phyloP scores from a whole-genome alignment of 2,888 invertebrate genomes.

The Opisthograptis luteolata region DNA sequence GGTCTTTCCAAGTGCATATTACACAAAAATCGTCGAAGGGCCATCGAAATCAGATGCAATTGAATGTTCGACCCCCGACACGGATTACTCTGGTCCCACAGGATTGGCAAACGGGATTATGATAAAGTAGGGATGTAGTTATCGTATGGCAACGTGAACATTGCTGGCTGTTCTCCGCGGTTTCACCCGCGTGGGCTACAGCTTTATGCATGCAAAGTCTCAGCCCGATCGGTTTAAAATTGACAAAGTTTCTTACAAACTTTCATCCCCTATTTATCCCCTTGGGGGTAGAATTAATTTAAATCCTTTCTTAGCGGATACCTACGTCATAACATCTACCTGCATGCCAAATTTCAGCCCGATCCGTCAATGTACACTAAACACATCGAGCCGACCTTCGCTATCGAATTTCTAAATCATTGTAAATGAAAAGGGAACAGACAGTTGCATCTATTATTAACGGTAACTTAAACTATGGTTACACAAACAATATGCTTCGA shows the following conservation, averaged over 20 bases:
- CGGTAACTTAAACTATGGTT: conserved; percentile 70
- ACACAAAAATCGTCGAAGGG: conserved; percentile 46
- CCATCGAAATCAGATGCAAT: conserved; percentile 65
- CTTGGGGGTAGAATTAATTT: neutral
- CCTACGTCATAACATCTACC: too few species aligned
- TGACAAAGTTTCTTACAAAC: too few species aligned
- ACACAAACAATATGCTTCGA: conserved; percentile 76
- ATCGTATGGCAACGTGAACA: conserved; percentile 25
- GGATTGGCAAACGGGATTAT: conserved; percentile 33
- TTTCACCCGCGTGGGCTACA: too few species aligned
- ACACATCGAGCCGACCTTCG: conserved; percentile 10
- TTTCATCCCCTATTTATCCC: too few species aligned
- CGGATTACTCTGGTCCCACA: conserved; percentile 55
- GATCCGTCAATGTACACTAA: conserved; percentile 36
- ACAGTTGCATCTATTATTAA: conserved; percentile 58
- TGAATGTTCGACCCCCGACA: conserved; percentile 62
- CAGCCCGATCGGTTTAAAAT: too few species aligned
- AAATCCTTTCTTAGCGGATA: too few species aligned
- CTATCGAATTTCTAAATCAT: conserved; percentile 15
- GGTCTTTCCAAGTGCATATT: conserved; percentile 2
- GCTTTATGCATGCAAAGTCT: too few species aligned
- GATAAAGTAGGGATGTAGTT: conserved; percentile 17
- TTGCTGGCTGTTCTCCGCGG: too few species aligned
- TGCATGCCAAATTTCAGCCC: too few species aligned
- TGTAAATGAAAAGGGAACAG: conserved; percentile 39